Evolutionary conservation across 2,888 invertebrate species (phyloP), one percentile per base, ranked within the genome.

Genomic region (Phyto melanocephala): DNA sequence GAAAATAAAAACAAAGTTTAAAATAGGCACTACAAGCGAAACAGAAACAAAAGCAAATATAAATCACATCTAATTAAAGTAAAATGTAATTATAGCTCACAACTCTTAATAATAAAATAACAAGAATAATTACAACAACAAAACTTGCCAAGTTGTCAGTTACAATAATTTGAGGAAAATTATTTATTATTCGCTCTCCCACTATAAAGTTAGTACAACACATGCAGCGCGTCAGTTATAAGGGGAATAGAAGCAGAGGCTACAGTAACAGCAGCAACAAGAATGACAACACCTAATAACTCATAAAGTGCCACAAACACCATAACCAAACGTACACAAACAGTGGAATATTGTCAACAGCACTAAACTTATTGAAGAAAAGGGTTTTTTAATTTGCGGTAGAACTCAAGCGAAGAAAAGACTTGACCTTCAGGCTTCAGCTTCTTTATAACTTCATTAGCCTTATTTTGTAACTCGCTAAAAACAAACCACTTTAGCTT

Each of bases 41-140:
- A n/a, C n/a, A n/a, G n/a, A n/a, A n/a, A n/a, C n/a, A n/a, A n/a
- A n/a, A n/a, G n/a, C n/a, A 24, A 58, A 63, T 47, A 81, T 52
- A 81, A 81, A 81, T 74, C 52, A 72, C 78, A 68, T 60, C 78
- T 78, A 81, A 81, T 81, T 81, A 68, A 77, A 74, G 50, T 68
- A 63, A 68, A 78, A 74, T 37, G 20, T 63, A 68, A 81, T 70
- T 77, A 68, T 40, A 28, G 28, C 28, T 28, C 54, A 47, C 45
- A 62, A 70, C 35, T 56, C 37, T 63, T 63, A 63, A 70, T 78
- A 37, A 45, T 24, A 63, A 33, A 74, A 71, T 50, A 63, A 52
- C 24, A 68, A 47, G 62, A 45, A 67, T 37, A 63, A 35, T 11
- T 28, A 54, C 11, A 45, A 33, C 17, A 28, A 52, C 52, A 52